Evolutionary conservation across 1,140 invertebrate genomes (phyloP).

Genomic region (Pinna nobilis): DNA sequence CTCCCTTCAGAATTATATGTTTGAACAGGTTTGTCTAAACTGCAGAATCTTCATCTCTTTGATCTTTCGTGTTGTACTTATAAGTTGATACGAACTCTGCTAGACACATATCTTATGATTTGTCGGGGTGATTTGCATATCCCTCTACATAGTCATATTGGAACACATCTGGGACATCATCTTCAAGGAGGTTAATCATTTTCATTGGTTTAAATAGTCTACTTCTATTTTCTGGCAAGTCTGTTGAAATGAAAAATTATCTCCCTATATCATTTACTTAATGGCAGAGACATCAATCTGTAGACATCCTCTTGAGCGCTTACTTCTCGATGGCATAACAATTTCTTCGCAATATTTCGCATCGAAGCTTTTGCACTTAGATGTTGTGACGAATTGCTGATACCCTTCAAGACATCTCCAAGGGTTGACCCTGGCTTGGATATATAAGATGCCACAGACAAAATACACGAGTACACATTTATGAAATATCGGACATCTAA

Average conservation of each 20-base stretch:
- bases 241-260: slow-evolving; percentile 17
- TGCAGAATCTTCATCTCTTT: neutral
- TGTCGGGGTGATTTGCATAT: neutral
- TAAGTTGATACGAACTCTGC: neutral
- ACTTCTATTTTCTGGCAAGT: slow-evolving; percentile 13
- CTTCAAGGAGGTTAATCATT: neutral
- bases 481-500: slow-evolving; percentile 34
- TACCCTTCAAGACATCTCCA: slow-evolving; percentile 28
- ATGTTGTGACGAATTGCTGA: slow-evolving; percentile 10
- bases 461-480: slow-evolving; percentile 33
- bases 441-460: slow-evolving; percentile 38
- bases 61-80: neutral
- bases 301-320: slow-evolving; percentile 41
- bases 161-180: slow-evolving; percentile 11
- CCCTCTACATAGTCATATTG: neutral
- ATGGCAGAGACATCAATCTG: slow-evolving; percentile 22
- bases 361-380: slow-evolving; percentile 19
- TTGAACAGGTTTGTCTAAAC: neutral
- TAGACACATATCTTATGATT: slow-evolving; percentile 9
- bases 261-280: slow-evolving; percentile 17
- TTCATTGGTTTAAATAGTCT: slow-evolving; percentile 21
- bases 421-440: slow-evolving; percentile 18
- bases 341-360: slow-evolving; percentile 27
- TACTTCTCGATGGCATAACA: slow-evolving; percentile 35
- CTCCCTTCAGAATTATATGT: neutral